A percentile compares a stretch with the other conserved stretches of the same genome.
Evolutionary conservation across 2,888 invertebrate species (phyloP).

Genomic region (Phania funesta): DNA sequence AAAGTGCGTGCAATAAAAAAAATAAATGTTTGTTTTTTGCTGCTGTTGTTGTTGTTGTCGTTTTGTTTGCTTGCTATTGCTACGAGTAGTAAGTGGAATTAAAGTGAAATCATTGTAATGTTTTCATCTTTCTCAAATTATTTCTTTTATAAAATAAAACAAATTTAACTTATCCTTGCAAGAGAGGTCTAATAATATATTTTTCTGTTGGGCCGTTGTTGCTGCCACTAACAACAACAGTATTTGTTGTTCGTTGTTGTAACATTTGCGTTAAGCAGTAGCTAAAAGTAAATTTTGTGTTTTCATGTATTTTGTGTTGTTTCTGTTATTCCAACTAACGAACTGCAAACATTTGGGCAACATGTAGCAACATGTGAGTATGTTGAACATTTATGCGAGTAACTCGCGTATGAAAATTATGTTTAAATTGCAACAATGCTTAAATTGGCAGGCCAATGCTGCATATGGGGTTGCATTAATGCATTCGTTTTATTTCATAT

Average conservation of each 20-base stretch:
- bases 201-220: neutral
- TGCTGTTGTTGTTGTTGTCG: neutral
- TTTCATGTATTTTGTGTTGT: neutral
- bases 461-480: conserved; percentile 10
- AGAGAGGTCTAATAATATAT: conserved; percentile 45
- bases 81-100: conserved; percentile 13
- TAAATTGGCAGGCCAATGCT: conserved; percentile 56
- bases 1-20: conserved; percentile 60
- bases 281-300: conserved; percentile 30
- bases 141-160: conserved; percentile 43
- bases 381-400: conserved; percentile 49
- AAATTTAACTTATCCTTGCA: conserved; percentile 41
- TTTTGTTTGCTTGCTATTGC: neutral
- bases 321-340: conserved; percentile 43
- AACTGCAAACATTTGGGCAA: conserved; percentile 55
- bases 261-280: conserved; percentile 61
- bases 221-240: conserved; percentile 2
- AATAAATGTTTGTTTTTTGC: conserved; percentile 23
- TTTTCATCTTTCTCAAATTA: conserved; percentile 30
- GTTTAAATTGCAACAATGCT: conserved; percentile 64
- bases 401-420: conserved; percentile 65
- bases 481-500: conserved; percentile 55
- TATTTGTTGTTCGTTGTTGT: conserved; percentile 18
- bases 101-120: conserved; percentile 59
- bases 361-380: conserved; percentile 36